phyloP scores from a whole-genome alignment of 2,113 vertebrate genomes.

The Mellivora capensis region DNA sequence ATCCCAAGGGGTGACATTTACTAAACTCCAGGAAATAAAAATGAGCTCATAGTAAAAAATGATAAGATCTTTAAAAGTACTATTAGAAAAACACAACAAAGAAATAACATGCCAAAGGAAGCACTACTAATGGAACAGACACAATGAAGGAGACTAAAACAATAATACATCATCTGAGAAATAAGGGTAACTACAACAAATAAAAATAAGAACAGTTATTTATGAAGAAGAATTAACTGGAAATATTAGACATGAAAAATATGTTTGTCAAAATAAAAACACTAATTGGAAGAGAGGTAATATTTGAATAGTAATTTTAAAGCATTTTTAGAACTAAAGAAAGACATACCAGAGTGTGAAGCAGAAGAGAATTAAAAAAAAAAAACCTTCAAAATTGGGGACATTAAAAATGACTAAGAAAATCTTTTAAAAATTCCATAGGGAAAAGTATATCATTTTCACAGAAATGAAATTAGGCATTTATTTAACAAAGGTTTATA shows the following conservation, averaged over 20 bases:
- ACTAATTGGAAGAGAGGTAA: neutral
- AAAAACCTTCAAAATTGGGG: neutral
- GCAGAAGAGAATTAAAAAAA: neutral
- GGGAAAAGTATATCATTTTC: neutral
- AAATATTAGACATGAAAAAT: neutral
- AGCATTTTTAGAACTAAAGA: neutral
- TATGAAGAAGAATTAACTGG: neutral
- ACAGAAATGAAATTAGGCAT: neutral
- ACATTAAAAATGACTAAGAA: neutral
- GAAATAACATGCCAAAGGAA: neutral
- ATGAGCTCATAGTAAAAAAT: neutral
- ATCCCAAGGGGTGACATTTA: neutral
- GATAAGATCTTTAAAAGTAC: neutral
- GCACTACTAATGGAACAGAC: neutral
- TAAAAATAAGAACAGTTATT: neutral
- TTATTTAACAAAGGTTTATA: neutral
- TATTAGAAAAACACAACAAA: neutral
- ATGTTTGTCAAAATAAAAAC: neutral
- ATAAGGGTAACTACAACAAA: neutral
- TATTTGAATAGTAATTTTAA: constrained; percentile 4
- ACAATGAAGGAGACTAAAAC: neutral
- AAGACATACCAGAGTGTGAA: neutral
- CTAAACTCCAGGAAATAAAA: neutral
- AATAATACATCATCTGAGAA: neutral
- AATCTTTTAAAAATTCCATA: neutral